phyloP scores from a whole-genome alignment of 1,140 invertebrate species.

The Telenomus remus region DNA sequence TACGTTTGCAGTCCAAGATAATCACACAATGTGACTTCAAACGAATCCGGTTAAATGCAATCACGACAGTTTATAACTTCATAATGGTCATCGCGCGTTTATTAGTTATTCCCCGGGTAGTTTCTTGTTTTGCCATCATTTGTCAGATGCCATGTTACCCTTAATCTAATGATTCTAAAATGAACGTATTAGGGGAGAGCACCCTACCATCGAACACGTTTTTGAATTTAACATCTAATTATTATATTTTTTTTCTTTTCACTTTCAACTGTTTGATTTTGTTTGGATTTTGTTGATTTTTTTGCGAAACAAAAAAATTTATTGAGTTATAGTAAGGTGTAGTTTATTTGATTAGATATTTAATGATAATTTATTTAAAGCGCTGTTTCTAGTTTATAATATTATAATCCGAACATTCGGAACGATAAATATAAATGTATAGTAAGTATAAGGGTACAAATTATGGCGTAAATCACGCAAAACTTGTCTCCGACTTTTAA shows the following conservation, averaged over 20 bases:
- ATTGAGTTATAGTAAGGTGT: too few species aligned
- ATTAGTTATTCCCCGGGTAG: conserved; percentile 8
- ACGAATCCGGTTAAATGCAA: conserved; percentile 49
- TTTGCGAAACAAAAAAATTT: too few species aligned
- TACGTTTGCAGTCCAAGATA: conserved; percentile 28
- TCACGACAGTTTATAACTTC: conserved; percentile 43
- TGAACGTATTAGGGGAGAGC: too few species aligned
- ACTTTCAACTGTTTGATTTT: too few species aligned
- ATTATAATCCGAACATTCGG: conserved; percentile 37
- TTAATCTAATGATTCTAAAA: too few species aligned
- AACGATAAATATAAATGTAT: conserved; percentile 47
- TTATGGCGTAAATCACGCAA: conserved; percentile 48
- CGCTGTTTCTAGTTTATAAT: not conserved
- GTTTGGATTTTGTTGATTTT: too few species aligned
- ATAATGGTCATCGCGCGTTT: conserved; percentile 21
- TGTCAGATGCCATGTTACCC: conserved; percentile 10
- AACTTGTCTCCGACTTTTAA: conserved; percentile 56
- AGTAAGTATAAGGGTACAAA: conserved; percentile 28
- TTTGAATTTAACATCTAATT: too few species aligned
- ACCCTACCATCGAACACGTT: too few species aligned
- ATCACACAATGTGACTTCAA: conserved; percentile 48
- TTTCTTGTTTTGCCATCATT: conserved; percentile 40
- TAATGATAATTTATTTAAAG: too few species aligned
- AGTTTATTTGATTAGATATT: too few species aligned
- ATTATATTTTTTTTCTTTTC: too few species aligned